Conservation (phyloP, 2,888 invertebrate genomes). For the Erpobdella octoculata region DNA sequence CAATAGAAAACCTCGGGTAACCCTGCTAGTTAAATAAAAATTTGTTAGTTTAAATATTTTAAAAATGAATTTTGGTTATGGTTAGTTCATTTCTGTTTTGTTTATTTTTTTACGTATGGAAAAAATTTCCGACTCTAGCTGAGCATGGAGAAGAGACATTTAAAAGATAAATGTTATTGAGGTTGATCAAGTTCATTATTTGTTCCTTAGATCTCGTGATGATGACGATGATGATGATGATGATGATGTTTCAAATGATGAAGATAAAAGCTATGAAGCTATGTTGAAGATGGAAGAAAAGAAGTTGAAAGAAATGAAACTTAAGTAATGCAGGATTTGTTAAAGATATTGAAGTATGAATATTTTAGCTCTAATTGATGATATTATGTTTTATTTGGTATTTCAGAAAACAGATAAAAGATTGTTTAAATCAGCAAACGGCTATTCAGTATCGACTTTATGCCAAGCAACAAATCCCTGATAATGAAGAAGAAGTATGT, state of each 20-base stretch:
- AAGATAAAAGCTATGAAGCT: slow-evolving; percentile 11
- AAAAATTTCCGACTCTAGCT: too few relatives aligned
- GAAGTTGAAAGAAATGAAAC: background rate
- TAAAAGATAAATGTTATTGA: too few relatives aligned
- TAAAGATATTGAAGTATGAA: background rate
- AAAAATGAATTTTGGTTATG: too few relatives aligned
- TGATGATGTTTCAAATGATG: too few relatives aligned
- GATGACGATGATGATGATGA: background rate
- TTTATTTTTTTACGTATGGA: too few relatives aligned
- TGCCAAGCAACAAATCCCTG: slow-evolving; percentile 78
- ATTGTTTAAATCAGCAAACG: slow-evolving; percentile 77
- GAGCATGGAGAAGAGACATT: too few relatives aligned
- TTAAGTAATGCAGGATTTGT: background rate
- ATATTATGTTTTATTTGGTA: background rate
- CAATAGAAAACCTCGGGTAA: too few relatives aligned
- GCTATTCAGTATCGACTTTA: slow-evolving; percentile 72
- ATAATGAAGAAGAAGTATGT: slow-evolving; percentile 58
- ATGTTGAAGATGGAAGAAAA: slow-evolving; percentile 6
- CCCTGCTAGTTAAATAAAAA: too few relatives aligned
- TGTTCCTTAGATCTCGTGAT: background rate
- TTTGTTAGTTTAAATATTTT: too few relatives aligned
- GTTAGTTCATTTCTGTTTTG: too few relatives aligned
- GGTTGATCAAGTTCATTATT: too few relatives aligned
- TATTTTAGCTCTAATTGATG: background rate
- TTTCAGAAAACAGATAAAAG: slow-evolving; percentile 47